phyloP scores from a whole-genome alignment of 23 tunicate species.

The Phallusia fumigata region DNA sequence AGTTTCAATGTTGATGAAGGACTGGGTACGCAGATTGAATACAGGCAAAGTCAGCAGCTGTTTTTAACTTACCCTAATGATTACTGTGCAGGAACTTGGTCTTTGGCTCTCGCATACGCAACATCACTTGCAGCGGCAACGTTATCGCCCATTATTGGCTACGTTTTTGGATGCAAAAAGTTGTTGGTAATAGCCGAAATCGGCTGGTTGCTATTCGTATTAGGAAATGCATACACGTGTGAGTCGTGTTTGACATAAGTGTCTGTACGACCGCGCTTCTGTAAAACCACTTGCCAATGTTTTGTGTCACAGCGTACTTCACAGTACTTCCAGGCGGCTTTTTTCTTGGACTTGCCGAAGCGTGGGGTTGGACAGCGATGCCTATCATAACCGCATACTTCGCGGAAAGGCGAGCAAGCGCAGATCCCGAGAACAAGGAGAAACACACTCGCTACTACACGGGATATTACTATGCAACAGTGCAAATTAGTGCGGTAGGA shows the following conservation, averaged over 20 bases:
- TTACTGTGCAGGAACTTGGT: slow-evolving; percentile 35
- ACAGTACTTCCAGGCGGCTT: slow-evolving; percentile 32
- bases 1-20: slow-evolving; percentile 42
- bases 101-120: slow-evolving; percentile 35
- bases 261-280: not conserved
- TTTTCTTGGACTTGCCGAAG: slow-evolving; percentile 38
- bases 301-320: not conserved
- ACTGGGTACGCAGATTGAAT: slow-evolving; percentile 6
- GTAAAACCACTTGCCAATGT: too few species aligned
- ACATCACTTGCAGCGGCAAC: slow-evolving; percentile 27
- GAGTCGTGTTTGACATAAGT: not conserved
- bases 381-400: slow-evolving; percentile 20
- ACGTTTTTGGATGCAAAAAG: slow-evolving; percentile 20
- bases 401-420: slow-evolving; percentile 14
- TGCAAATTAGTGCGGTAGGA: slow-evolving; percentile 13
- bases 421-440: slow-evolving; percentile 8
- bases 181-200: slow-evolving; percentile 19
- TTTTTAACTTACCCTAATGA: not conserved
- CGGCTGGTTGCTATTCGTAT: slow-evolving; percentile 15
- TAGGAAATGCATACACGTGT: slow-evolving; percentile 26
- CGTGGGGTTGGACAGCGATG: slow-evolving; percentile 30
- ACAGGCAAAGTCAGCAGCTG: too few species aligned
- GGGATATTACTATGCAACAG: slow-evolving; percentile 32
- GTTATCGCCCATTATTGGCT: slow-evolving; percentile 8
- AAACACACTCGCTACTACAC: slow-evolving; percentile 23